A percentile compares a stretch with the other conserved stretches of the same genome.
These are phyloP conservation scores for Idaea dimidiata DNA, from an alignment of 2,888 invertebrate genomes.

Conservation along the genomic window DNA sequence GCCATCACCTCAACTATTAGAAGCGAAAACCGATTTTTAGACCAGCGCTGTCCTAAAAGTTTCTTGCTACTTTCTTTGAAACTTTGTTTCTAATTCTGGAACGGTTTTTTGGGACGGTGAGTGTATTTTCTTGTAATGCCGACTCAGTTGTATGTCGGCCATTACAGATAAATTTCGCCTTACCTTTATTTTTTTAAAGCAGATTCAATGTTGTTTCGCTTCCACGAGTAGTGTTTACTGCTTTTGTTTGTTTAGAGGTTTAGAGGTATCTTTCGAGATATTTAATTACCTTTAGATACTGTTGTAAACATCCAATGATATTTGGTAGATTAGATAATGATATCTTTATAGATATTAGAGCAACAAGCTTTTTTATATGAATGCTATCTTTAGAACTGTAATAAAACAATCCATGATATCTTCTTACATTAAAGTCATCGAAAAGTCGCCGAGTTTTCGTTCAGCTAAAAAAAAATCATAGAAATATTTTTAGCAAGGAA, in stretches of 20 bases:
- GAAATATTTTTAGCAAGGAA: too few relatives aligned
- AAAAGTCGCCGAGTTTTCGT: too few relatives aligned
- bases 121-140: constrained; percentile 68
- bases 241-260: constrained; percentile 31
- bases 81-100: constrained; percentile 35
- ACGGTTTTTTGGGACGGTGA: constrained; percentile 47
- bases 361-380: neutral
- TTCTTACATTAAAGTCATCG: too few relatives aligned
- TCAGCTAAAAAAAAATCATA: too few relatives aligned
- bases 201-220: constrained; percentile 50
- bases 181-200: constrained; percentile 60
- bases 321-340: neutral
- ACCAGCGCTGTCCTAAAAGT: constrained; percentile 39
- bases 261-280: constrained; percentile 12
- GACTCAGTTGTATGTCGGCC: constrained; percentile 60
- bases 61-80: constrained; percentile 31
- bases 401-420: too few relatives aligned
- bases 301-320: neutral
- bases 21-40: constrained; percentile 35
- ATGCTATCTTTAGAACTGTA: neutral
- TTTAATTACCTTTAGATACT: constrained; percentile 12
- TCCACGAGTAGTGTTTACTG: constrained; percentile 29
- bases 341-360: neutral
- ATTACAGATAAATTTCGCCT: constrained; percentile 68
- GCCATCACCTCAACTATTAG: constrained; percentile 26